Percentiles rank a stretch among this genome's conserved stretches.
Evolutionary conservation across 2,113 vertebrate species (phyloP).

Genomic region (Phaethon lepturus): DNA sequence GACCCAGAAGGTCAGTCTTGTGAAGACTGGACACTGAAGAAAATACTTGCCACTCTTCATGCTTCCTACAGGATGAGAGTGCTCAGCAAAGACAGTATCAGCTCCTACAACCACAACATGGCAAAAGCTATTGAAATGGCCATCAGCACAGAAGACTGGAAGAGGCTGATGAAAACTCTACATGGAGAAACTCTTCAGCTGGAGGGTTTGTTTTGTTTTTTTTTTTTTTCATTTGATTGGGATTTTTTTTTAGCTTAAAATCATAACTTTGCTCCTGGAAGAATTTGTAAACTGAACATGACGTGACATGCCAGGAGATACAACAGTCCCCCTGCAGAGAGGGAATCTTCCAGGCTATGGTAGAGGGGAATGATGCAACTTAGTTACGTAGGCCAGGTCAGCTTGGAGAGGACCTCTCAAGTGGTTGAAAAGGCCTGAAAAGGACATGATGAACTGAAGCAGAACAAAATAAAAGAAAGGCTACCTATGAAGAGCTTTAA

Average conservation of each 20-base stretch:
- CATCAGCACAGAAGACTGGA: background rate
- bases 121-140: background rate
- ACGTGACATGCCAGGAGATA: background rate
- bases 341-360: background rate
- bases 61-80: background rate
- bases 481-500: background rate
- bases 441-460: background rate
- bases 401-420: background rate
- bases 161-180: background rate
- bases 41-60: background rate
- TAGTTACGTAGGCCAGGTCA: background rate
- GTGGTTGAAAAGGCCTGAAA: background rate
- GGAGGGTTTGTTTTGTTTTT: accelerated
- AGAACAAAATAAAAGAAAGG: background rate
- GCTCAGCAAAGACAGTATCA: background rate
- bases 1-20: background rate
- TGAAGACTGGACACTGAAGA: background rate
- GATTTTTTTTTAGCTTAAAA: background rate
- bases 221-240: background rate
- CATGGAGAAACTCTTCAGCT: background rate
- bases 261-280: background rate
- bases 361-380: background rate
- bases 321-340: background rate
- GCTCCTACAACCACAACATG: background rate
- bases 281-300: background rate